Conservation (phyloP, 2,888 invertebrate species). For the Oscheius sp. region DNA sequence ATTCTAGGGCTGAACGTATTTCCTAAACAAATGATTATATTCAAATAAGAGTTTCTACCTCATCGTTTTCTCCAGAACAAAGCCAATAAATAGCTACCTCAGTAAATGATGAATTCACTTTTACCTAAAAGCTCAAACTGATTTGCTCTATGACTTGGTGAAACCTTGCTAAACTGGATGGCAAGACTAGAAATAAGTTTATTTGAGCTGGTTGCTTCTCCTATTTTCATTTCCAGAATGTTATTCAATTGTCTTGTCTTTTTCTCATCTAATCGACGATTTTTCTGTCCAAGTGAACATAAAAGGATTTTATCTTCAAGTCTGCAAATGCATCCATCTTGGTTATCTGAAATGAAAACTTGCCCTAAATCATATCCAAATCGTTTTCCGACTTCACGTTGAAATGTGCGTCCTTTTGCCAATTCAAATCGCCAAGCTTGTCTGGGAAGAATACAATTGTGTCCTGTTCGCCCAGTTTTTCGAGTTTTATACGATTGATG, state of each 20-base stretch:
- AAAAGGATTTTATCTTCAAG: slow-evolving; percentile 40
- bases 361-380: slow-evolving; percentile 45
- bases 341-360: not conserved
- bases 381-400: slow-evolving; percentile 35
- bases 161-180: slow-evolving; percentile 21
- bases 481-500: not conserved
- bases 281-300: slow-evolving; percentile 33
- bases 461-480: not conserved
- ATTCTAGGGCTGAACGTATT: slow-evolving; percentile 31
- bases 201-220: slow-evolving; percentile 10
- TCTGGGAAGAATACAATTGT: slow-evolving; percentile 24
- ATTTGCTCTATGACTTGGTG: no score
- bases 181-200: slow-evolving; percentile 4
- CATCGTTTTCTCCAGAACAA: slow-evolving; percentile 19
- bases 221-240: slow-evolving; percentile 22
- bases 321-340: not conserved
- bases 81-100: slow-evolving; percentile 21
- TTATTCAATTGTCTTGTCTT: slow-evolving; percentile 39
- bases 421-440: slow-evolving; percentile 28
- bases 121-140: slow-evolving; percentile 11
- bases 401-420: slow-evolving; percentile 41
- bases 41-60: not conserved
- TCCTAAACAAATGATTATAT: slow-evolving; percentile 3
- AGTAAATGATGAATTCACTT: slow-evolving; percentile 29
- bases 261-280: slow-evolving; percentile 45